Evolutionary conservation across 1,140 invertebrate genomes (phyloP), one percentile per base, ranked within the genome.

Genomic region (Myzus persicae): DNA sequence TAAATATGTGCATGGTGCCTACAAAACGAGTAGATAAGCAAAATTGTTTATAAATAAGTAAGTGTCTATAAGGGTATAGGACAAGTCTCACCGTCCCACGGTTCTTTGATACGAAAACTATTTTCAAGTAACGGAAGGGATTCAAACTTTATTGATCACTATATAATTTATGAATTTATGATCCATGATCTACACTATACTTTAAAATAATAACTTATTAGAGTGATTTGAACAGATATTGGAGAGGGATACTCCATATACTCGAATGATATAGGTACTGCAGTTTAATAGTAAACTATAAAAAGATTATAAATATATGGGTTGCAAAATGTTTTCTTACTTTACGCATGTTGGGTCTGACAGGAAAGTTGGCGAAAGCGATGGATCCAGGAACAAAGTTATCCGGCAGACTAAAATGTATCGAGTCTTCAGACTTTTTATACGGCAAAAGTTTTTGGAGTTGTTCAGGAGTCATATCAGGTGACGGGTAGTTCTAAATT

Each of bases 361-460:
- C 76, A 38, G 91, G 91, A 54, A 93, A 93, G 24, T 93, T 93
- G 6, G 91, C 91, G 9, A 93, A 93, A 38, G 91, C 91, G 20
- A 93, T 93, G 14, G 91, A 93, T 54, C 91, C 91, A 9, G 91
- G 91, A 40, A 84, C 76, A 40, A 93, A 93, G 51, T 93, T 93
- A 54, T 93, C 81, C 40, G 91, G 91, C 5, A 93, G 44, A 18
- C 36, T 93, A 85, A 93, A 93, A 54, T 93, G 81, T 85, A 40
- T 93, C 8, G 91, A 48, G 18, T 93, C 91, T 40, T 48, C 26
- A 38, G 91, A 48, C 31, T 59, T 93, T 51, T 93, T 93, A 44
- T 93, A 84, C 1, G 91, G 91, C 38, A 93, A 54, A 42, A 93
- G 46, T 26, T 93, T 82, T n/a, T 54, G 24, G 6, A 93, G 51